Conservation (phyloP, 2,113 vertebrate species). For the Naja naja region DNA sequence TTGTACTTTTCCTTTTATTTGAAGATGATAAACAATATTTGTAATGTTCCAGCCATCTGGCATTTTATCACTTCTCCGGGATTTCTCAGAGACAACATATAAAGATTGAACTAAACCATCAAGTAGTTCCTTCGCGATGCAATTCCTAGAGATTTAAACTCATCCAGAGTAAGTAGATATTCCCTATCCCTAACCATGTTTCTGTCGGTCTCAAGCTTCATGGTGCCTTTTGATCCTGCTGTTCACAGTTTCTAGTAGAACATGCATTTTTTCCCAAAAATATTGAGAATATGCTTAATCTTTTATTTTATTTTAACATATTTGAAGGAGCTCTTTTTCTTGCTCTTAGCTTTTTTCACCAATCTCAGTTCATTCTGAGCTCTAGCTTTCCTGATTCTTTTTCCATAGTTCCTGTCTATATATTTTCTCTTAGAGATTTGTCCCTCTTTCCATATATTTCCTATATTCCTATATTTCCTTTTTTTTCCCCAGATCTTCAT, state of each 20-base stretch:
- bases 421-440: background rate
- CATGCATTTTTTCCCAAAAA: background rate
- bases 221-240: background rate
- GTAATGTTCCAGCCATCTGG: background rate
- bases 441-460: background rate
- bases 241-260: background rate
- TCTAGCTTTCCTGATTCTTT: background rate
- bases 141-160: background rate
- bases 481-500: background rate
- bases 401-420: background rate
- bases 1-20: background rate
- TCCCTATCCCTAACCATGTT: background rate
- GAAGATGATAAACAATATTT: background rate
- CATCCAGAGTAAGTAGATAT: background rate
- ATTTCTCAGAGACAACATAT: background rate
- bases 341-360: background rate
- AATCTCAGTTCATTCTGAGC: background rate
- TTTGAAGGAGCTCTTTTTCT: background rate
- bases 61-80: background rate
- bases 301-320: background rate
- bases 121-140: background rate
- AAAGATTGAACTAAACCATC: background rate
- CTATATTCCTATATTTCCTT: background rate
- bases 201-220: background rate
- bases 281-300: background rate